Evolutionary conservation across 2,888 invertebrate genomes (phyloP).

Genomic region (Gastrophysa polygoni): DNA sequence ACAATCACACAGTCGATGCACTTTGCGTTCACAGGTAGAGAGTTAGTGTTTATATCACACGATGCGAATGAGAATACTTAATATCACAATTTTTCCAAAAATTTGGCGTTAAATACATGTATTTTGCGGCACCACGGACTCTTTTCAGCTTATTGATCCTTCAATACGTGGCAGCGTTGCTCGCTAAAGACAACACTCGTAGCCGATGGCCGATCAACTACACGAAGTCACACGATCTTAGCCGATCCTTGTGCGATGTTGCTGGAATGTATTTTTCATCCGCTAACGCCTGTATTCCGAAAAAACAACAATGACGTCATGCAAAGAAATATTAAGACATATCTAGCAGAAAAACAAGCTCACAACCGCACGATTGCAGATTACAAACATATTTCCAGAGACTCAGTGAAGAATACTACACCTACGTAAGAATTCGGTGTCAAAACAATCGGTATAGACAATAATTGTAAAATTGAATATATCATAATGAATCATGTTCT

Average conservation of each 20-base stretch:
- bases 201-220: neutral
- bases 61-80: constrained; percentile 56
- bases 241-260: neutral
- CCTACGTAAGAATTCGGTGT: too few species aligned
- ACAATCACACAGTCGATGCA: constrained; percentile 50
- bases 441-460: too few species aligned
- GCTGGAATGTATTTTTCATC: neutral
- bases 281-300: too few species aligned
- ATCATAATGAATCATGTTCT: too few species aligned
- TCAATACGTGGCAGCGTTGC: constrained; percentile 56
- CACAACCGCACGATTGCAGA: too few species aligned
- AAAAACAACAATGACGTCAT: too few species aligned
- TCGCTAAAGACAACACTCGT: constrained; percentile 38
- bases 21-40: constrained; percentile 44
- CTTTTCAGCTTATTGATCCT: constrained; percentile 54
- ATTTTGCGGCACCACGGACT: constrained; percentile 53
- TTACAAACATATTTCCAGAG: too few species aligned
- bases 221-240: neutral
- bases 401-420: too few species aligned
- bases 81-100: constrained; percentile 58
- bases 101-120: constrained; percentile 60
- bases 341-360: too few species aligned
- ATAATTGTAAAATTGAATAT: too few species aligned
- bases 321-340: too few species aligned
- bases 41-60: constrained; percentile 51